phyloP scores from a whole-genome alignment of 2,797 vertebrate species.

The Falco naumanni region DNA sequence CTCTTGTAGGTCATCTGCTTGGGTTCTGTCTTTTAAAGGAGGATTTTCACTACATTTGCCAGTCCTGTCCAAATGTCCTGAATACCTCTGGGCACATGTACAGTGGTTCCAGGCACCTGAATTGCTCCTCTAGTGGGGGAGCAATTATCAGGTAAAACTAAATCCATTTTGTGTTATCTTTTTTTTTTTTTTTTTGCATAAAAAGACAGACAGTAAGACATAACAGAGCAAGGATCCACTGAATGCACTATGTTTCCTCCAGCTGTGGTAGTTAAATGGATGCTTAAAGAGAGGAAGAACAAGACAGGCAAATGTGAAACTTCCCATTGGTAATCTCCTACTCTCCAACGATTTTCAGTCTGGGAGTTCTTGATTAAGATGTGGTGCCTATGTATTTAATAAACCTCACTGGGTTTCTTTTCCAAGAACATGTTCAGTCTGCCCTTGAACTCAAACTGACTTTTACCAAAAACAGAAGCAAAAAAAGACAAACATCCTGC shows the following conservation, averaged over 20 bases:
- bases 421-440: not conserved
- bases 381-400: not conserved
- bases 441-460: constrained; percentile 14
- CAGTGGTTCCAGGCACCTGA: not conserved
- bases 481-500: constrained; percentile 2
- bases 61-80: not conserved
- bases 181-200: not conserved
- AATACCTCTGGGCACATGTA: not conserved
- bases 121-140: not conserved
- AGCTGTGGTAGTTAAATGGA: not conserved
- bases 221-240: not conserved
- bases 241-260: not conserved
- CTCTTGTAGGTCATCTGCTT: not conserved
- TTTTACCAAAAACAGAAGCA: constrained; percentile 37
- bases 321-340: not conserved
- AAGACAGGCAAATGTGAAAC: not conserved
- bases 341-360: not conserved
- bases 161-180: not conserved
- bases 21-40: not conserved
- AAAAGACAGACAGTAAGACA: not conserved
- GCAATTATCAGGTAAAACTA: not conserved
- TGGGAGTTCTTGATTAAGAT: not conserved
- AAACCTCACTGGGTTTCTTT: not conserved
- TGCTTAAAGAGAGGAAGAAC: not conserved
- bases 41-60: not conserved